Evolutionary conservation across 1,140 invertebrate genomes (phyloP), one percentile per base, ranked within the genome.

Genomic region (Mesaphorura yosii): DNA sequence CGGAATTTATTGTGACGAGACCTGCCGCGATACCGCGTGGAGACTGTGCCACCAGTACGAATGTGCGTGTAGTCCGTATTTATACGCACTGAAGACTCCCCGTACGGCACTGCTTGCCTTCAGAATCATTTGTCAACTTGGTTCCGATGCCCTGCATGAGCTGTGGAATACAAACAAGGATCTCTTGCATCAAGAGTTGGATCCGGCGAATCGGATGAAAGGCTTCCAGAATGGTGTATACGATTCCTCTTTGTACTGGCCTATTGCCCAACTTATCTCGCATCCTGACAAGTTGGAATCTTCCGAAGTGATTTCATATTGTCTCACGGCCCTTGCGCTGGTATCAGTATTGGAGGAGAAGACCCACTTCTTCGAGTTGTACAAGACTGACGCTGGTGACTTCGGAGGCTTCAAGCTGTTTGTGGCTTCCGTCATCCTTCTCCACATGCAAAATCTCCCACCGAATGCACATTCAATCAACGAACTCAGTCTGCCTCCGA

Each of bases 391-490:
- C 7, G 25, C 26, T 14, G 25, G 7, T n/a, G 22, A 49, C 7
- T 29, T 37, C 6, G 5, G n/a, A 14, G 10, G 27, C 15, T 15
- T 45, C 20, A 45, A 51, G 41, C 3, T 2, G 2, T 51, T 38
- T 41, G 42, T 28, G 6, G 40, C 48, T 4, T 46, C 20, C 10
- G 39, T 51, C 2, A 40, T 57, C 7, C 19, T 57, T 27, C 49
- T 46, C 19, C 55, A 52, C 27, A 20, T 38, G 17, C 42, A 42
- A 27, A 52, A 40, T 22, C 20, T 57, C 15, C 55, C 55, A 5
- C 48, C 42, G 15, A 57, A 57, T 29, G 55, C 55, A 10, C 55
- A 57, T 41, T 56, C 49, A 3, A 19, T 57, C 2, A 29, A 48
- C 37, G 42, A 40, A 41, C 34, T 57, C 37, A 27, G 19, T 26